Base-by-base conservation (phyloP, 2,113 vertebrate genomes). In the Platysteira castanea region DNA sequence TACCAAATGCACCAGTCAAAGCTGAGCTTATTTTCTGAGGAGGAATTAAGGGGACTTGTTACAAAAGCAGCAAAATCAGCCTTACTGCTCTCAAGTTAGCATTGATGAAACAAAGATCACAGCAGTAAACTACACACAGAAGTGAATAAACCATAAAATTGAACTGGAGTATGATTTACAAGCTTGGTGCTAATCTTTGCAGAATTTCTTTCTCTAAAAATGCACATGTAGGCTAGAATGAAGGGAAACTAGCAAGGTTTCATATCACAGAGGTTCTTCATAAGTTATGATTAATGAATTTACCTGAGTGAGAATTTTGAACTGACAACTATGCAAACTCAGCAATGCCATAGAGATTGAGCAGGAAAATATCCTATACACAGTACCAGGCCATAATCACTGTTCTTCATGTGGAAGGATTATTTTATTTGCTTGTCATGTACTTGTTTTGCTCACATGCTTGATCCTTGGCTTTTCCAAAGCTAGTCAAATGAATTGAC, bases 161-260 rank as follows among this genome's bases (percentile, higher is more conserved):
- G 16, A 67, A 61, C 7, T 18, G 15, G 10, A 37, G 12, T 21
- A 26, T 28, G 26, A 65, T 64, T 85, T 82, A 28, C 5, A 82
- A 69, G 4, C 5, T 80, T 37, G 56, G 33, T 24, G 33, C 4
- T 78, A 75, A 64, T 3, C 2, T 76, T 59, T 70, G 15, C 5
- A 60, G 35, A 13, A 4, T 3, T 41, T 28, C n/a, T 41, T 56
- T 37, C 28, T 46, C 35, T 60, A n/a, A 68, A 80, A 93, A 53
- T 21, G 4, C 2, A 4, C 0, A 4, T 0, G 0, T 16, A 9
- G 73, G 18, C 2, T 31, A 37, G 7, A 57, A 50, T 11, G 11
- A 7, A 4, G 44, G 5, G 0, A 17, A 57, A 42, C 64, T 57
- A 15, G 6, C 2, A 2, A 24, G 47, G 4, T 14, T 89, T 68